These are phyloP conservation scores for Lepidochitona cinerea DNA, from an alignment of 2,888 invertebrate species.

Conservation along the genomic window DNA sequence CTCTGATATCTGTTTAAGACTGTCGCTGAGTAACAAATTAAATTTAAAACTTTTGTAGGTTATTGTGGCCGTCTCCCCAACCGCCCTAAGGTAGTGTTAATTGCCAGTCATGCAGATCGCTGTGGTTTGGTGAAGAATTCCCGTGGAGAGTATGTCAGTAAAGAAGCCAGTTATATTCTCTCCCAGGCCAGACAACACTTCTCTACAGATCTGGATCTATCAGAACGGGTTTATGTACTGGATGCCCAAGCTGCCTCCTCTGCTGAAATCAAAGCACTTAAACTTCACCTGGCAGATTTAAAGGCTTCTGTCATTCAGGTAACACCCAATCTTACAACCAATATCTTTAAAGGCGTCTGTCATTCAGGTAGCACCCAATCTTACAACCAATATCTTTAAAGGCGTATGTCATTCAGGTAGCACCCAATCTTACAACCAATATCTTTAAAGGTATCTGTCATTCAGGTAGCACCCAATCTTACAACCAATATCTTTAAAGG, in stretches of 20 bases:
- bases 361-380: no score
- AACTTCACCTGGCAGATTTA: conserved; percentile 74
- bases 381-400: no score
- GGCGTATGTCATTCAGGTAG: no score
- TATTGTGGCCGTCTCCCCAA: conserved; percentile 75
- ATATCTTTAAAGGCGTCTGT: no score
- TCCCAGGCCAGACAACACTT: conserved; percentile 72
- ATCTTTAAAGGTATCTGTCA: no score
- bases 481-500: no score
- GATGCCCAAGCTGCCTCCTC: conserved; percentile 78
- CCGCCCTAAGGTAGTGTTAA: conserved; percentile 74
- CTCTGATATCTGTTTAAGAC: no score
- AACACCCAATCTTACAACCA: no score
- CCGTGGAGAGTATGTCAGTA: conserved; percentile 76
- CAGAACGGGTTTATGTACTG: conserved; percentile 75
- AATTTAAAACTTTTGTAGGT: conserved; percentile 73
- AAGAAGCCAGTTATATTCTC: conserved; percentile 74
- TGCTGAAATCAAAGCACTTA: conserved; percentile 77
- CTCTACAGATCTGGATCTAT: conserved; percentile 76
- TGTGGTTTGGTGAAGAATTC: conserved; percentile 74
- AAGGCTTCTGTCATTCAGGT: conserved; percentile 75
- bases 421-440: no score
- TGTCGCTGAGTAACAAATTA: no score
- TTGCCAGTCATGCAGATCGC: conserved; percentile 78
- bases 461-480: no score